phyloP scores from a whole-genome alignment of 2,113 vertebrate genomes.

The Ciconia stormi region DNA sequence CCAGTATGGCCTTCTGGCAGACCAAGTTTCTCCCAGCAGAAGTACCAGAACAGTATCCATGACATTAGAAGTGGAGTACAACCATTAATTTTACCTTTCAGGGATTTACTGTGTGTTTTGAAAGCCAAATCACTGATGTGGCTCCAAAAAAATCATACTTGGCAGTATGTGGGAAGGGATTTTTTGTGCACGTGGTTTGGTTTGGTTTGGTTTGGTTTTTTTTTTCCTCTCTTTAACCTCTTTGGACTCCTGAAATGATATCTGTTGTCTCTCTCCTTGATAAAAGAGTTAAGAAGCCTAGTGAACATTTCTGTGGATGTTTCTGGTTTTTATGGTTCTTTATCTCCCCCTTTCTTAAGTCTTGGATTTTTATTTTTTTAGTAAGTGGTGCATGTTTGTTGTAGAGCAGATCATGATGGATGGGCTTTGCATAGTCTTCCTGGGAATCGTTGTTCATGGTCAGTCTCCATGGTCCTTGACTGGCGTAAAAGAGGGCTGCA shows the following conservation, averaged over 20 bases:
- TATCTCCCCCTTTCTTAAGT: background rate
- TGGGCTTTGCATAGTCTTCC: background rate
- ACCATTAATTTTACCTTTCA: slow-evolving; percentile 14
- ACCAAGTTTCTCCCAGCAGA: background rate
- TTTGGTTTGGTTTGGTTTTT: background rate
- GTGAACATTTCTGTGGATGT: background rate
- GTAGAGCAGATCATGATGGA: background rate
- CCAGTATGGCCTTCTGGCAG: background rate
- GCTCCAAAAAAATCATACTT: background rate
- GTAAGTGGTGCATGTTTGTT: background rate
- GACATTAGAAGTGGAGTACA: background rate
- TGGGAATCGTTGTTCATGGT: background rate
- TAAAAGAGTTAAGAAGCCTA: background rate
- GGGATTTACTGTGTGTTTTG: background rate
- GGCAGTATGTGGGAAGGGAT: background rate
- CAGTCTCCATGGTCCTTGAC: background rate
- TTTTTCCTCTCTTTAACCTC: background rate
- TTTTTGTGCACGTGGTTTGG: fast-evolving
- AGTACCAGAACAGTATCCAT: background rate
- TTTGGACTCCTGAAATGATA: background rate
- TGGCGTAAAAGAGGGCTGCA: background rate
- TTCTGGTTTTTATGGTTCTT: background rate
- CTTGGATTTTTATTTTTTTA: background rate
- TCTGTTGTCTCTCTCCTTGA: background rate
- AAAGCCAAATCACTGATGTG: background rate